Evolutionary conservation across 2,888 invertebrate species (phyloP), one percentile per base, ranked within the genome.

Genomic region (Macaria notata): DNA sequence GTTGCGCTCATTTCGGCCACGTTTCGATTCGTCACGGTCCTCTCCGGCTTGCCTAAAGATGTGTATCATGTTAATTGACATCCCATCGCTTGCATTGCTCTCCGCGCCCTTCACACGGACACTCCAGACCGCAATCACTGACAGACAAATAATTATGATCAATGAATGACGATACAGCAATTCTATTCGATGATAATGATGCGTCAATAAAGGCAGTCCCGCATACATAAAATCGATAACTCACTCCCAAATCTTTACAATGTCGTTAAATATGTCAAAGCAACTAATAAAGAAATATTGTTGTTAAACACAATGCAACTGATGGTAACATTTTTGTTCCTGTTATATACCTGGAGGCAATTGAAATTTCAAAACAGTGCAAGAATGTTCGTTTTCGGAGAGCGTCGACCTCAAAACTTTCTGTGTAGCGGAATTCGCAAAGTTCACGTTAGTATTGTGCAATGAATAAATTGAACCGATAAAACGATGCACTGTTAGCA

Each of bases 131-230:
- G 68, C 75, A 76, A 76, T 72, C 73, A 78, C 71, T 78, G 78
- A 82, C 79, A 79, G 74, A 75, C 73, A 78, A 81, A 81, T 79
- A 76, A 78, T 79, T 71, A 78, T 79, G 70, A 77, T 78, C 77
- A 79, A 76, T 78, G 76, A 74, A 75, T 72, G 75, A 75, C 80
- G 73, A 79, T 76, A 78, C 71, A 78, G 70, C 78, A 78, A 81
- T 82, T 77, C 72, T 67, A 64, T 75, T 77, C 83, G 82, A 86
- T 83, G 78, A 79, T 75, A 82, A 86, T 84, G 79, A 81, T 74
- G 70, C 75, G 73, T 73, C 75, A 81, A 79, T 76, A 78, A 76
- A 77, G 72, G 68, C 73, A 75, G 71, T 75, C 81, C 77, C 75
- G 75, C 76, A 78, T 81, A 71, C 70, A 80, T 78, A 74, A 80